Evolutionary conservation across 2,888 invertebrate species (phyloP), one percentile per base, ranked within the genome.

Genomic region (Coelinius sp.): DNA sequence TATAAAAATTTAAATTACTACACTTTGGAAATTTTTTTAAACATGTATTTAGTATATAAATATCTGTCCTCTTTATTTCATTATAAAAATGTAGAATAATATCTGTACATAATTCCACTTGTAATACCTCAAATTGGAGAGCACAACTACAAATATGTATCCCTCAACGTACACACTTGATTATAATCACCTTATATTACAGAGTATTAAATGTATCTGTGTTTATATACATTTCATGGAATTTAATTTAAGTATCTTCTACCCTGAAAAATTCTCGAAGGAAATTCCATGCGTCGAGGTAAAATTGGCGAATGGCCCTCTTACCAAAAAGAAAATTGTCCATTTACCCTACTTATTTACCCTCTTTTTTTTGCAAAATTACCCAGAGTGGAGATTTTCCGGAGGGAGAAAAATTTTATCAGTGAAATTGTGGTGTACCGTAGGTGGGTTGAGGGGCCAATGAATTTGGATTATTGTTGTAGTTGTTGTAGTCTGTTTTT

Each of bases 401-500:
- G 41, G 41, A 52, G 5, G 24, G 46, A 56, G n/a, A 49, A 56
- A 63, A 63, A 63, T 63, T 41, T 67, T 6, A 41, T 76, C 76
- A 84, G 71, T 80, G 83, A 75, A 82, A 85, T 27, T 77, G 75
- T 31, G 86, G 81, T 20, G 86, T 84, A n/a, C 87, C 86, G 68
- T 87, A 87, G 6, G 82, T 82, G 1, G 85, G 74, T 66, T 83
- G 80, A 3, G 85, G 80, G 46, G 74, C 73, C 35, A 64, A 49
- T 22, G 66, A 49, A 70, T 75, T 78, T 24, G 73, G 75, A 63
- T 64, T 76, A 38, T 76, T 70, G 8, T 73, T 74, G 56, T 75
- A 64, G 59, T 74, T 68, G 20, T 75, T 62, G 62, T 75, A 64
- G 25, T 68, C 68, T 31, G 31, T n/a, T 24, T 41, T 63, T 7